Evolutionary conservation across 1,140 invertebrate genomes (phyloP), one percentile per base, ranked within the genome.

Genomic region (Papilio polyxenes): DNA sequence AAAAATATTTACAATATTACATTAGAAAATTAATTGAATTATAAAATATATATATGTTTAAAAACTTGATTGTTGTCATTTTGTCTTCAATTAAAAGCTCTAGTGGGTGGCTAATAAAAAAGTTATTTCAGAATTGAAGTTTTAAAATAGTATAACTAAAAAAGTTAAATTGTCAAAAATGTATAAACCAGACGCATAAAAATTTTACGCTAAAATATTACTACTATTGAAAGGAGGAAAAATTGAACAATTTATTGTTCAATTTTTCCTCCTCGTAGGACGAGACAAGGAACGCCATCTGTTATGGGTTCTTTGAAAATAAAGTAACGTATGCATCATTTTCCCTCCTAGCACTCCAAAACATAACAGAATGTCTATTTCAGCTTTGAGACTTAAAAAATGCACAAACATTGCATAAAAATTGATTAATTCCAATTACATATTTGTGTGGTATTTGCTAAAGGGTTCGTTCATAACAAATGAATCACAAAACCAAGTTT

Each of bases 231-330:
- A 3, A 4, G 31, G 31, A 15, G 9, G 10, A n/a, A 51, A 77
- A 31, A 6, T 31, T 31, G 2, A 31, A 31, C 23, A 49, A 17
- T 53, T 20, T 37, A 77, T 2, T 31, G 8, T 49, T 40, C 7
- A 40, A 49, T 75, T 49, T 49, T 75, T 31, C 23, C 23, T 31
- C 23, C 23, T 31, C 23, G 15, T 48, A 37, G 65, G 37, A 72
- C 44, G 75, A 77, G 20, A 53, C 75, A 31, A 77, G 44, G 49
- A 53, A 49, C 75, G 75, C 75, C 75, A 77, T 77, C 75, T 77
- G 31, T 77, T 53, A 31, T 77, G 49, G 6, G 49, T 15, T 75
- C 65, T 37, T 72, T 40, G 65, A 17, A 72, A 72, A 15, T 31
- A 7, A 40, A 72, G 31, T 72, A 11, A 37, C 10, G 31, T 40